Percentiles rank a stretch among this genome's conserved stretches.
Evolutionary conservation across 2,113 vertebrate species (phyloP).

Genomic region (Proteles cristata): DNA sequence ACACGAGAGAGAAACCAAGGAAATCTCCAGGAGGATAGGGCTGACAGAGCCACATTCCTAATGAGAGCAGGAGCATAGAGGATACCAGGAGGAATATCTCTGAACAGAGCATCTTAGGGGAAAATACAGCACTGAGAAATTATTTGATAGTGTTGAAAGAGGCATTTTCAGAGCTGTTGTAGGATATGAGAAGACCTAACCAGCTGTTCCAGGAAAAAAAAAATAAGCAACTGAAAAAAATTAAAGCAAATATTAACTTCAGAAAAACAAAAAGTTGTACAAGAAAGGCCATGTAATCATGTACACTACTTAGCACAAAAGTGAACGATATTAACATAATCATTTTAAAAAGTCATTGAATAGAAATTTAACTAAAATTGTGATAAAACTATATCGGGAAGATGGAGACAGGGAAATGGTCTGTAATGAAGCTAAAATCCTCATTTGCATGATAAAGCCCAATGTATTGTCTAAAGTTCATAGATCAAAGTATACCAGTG

Average conservation of each 20-base stretch:
- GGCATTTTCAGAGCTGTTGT: not conserved
- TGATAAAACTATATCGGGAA: not conserved
- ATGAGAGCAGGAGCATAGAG: not conserved
- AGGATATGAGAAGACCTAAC: not conserved
- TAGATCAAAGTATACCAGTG: not conserved
- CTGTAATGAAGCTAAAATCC: not conserved
- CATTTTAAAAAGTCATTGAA: not conserved
- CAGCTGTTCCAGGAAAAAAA: not conserved
- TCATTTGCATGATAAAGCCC: not conserved
- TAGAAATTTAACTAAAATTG: not conserved
- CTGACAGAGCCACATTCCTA: not conserved
- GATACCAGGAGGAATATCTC: not conserved
- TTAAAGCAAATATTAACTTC: not conserved
- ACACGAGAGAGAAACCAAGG: not conserved
- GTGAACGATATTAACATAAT: not conserved
- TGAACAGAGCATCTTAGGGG: not conserved
- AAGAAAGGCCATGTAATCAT: not conserved
- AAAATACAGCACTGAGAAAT: not conserved
- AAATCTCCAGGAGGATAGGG: not conserved
- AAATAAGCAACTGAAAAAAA: not conserved
- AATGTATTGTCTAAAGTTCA: not conserved
- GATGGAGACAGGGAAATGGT: not conserved
- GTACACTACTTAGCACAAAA: not conserved
- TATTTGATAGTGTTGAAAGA: not conserved
- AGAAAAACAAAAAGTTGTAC: slow-evolving; percentile 1